phyloP scores from a whole-genome alignment of 2,113 vertebrate genomes.

The Limanda limanda region DNA sequence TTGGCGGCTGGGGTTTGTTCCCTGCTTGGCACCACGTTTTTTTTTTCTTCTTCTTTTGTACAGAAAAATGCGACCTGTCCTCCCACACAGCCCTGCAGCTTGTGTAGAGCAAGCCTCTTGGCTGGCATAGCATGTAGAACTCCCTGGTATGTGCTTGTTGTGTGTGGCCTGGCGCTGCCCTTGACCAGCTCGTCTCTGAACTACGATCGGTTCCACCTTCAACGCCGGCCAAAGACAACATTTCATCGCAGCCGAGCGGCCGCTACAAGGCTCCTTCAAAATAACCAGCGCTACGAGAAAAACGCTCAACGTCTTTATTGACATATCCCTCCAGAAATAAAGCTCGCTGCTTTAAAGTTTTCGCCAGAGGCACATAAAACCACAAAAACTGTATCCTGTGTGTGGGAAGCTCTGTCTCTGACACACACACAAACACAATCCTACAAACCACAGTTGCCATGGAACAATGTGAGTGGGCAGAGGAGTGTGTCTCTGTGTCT shows the following conservation, averaged over 20 bases:
- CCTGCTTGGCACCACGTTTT: conserved; percentile 17
- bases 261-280: conserved; percentile 58
- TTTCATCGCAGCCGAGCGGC: conserved; percentile 52
- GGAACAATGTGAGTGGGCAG: conserved; percentile 60
- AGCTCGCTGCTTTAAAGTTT: conserved; percentile 60
- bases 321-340: conserved; percentile 67
- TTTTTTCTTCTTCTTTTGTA: conserved; percentile 19
- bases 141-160: conserved; percentile 70
- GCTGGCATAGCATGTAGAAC: conserved; percentile 60
- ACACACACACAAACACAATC: conserved; percentile 54
- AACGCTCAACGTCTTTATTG: conserved; percentile 50
- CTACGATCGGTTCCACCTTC: conserved; percentile 68
- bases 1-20: conserved; percentile 40
- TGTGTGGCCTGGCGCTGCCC: conserved; percentile 71
- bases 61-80: conserved; percentile 49
- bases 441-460: conserved; percentile 43
- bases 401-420: conserved; percentile 60
- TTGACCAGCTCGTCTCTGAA: conserved; percentile 61
- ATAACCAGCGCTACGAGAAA: conserved; percentile 59
- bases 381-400: conserved; percentile 71
- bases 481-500: conserved; percentile 37
- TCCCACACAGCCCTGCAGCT: conserved; percentile 50
- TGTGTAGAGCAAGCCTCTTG: conserved; percentile 58
- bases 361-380: conserved; percentile 57
- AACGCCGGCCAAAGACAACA: conserved; percentile 71